Conservation (phyloP, 2,888 invertebrate genomes). For the Diarsia mendica region DNA sequence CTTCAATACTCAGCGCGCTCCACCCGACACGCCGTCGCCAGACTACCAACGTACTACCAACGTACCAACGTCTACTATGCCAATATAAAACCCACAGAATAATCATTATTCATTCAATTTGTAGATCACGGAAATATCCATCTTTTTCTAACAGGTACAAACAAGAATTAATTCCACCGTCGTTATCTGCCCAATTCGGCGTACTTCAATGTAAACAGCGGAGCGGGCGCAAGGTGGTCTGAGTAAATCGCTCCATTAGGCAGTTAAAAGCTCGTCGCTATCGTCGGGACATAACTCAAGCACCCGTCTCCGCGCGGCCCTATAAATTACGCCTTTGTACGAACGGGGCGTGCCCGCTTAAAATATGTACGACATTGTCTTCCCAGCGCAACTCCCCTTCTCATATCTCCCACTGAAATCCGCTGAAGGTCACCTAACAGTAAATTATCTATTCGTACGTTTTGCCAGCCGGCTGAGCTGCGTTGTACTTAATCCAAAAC, state of each 20-base stretch:
- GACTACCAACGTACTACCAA: slow-evolving; percentile 46
- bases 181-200: slow-evolving; percentile 74
- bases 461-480: slow-evolving; percentile 73
- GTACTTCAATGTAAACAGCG: slow-evolving; percentile 81
- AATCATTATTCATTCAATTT: slow-evolving; percentile 58
- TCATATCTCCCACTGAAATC: slow-evolving; percentile 84
- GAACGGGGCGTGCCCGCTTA: slow-evolving; percentile 88
- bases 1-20: slow-evolving; percentile 71
- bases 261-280: slow-evolving; percentile 90
- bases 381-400: slow-evolving; percentile 83
- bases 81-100: slow-evolving; percentile 28
- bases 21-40: slow-evolving; percentile 66
- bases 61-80: slow-evolving; percentile 19
- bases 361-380: slow-evolving; percentile 90
- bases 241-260: slow-evolving; percentile 90
- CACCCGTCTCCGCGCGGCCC: slow-evolving; percentile 89
- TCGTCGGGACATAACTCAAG: slow-evolving; percentile 89
- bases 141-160: slow-evolving; percentile 64
- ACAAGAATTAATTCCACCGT: slow-evolving; percentile 71
- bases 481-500: slow-evolving; percentile 73
- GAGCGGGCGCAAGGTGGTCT: slow-evolving; percentile 86
- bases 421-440: slow-evolving; percentile 82
- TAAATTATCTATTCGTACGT: slow-evolving; percentile 83
- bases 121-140: slow-evolving; percentile 59
- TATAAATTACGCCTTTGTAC: slow-evolving; percentile 90